Evolutionary conservation across 2,113 vertebrate genomes (phyloP).

Genomic region (Chlorodrepanis virens): DNA sequence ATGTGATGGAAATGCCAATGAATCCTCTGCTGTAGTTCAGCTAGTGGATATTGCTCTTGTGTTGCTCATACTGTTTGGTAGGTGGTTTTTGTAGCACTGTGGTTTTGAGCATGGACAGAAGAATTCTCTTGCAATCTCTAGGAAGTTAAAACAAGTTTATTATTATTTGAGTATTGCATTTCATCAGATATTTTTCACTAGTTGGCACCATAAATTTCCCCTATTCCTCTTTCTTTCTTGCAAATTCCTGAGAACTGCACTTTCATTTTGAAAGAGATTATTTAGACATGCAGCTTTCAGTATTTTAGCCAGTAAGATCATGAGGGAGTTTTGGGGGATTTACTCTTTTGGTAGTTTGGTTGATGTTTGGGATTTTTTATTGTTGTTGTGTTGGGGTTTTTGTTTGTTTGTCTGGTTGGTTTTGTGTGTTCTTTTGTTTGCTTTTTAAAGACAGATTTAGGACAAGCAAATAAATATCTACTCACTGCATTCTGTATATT

Average conservation of each 20-base stretch:
- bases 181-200: not conserved
- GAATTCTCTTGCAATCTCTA: not conserved
- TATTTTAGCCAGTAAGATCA: not conserved
- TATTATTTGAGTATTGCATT: not conserved
- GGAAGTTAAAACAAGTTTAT: not conserved
- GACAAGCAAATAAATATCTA: not conserved
- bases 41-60: not conserved
- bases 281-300: not conserved
- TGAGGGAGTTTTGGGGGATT: constrained; percentile 9
- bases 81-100: not conserved
- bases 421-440: not conserved
- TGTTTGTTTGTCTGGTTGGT: not conserved
- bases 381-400: not conserved
- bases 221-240: not conserved
- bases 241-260: not conserved
- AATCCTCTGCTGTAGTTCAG: not conserved
- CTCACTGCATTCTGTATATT: not conserved
- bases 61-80: not conserved
- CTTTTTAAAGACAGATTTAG: not conserved
- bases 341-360: not conserved
- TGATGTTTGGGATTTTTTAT: not conserved
- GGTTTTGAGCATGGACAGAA: not conserved
- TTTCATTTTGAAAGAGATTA: constrained; percentile 23
- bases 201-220: not conserved
- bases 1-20: not conserved